These are phyloP conservation scores for Archilochus colubris DNA, from an alignment of 2,113 vertebrate genomes.

Conservation along the genomic window DNA sequence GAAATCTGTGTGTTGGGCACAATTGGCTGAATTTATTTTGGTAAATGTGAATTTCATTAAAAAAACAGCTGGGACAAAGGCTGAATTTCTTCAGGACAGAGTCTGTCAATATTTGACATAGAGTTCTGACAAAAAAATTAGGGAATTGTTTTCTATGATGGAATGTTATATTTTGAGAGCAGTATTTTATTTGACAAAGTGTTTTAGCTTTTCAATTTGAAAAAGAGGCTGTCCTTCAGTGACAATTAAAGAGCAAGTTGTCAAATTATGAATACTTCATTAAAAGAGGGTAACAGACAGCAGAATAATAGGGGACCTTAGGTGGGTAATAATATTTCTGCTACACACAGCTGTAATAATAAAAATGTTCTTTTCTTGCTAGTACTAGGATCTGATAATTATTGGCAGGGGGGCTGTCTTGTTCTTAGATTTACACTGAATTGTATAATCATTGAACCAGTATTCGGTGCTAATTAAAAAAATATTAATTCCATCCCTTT, in stretches of 20 bases:
- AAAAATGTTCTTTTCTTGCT: not conserved
- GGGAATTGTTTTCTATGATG: not conserved
- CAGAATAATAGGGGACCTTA: not conserved
- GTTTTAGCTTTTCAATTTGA: not conserved
- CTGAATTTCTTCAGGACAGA: not conserved
- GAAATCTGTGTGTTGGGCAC: not conserved
- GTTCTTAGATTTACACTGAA: not conserved
- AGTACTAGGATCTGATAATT: not conserved
- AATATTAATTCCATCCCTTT: not conserved
- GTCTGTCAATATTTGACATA: not conserved
- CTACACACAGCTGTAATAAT: not conserved
- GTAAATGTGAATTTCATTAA: not conserved
- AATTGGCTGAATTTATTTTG: not conserved
- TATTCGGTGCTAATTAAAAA: not conserved
- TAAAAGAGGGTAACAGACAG: not conserved
- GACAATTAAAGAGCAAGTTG: not conserved
- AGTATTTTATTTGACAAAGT: not conserved
- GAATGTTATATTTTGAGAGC: not conserved
- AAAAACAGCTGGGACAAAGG: not conserved
- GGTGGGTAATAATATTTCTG: not conserved
- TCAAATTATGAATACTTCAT: not conserved
- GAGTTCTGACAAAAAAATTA: not conserved
- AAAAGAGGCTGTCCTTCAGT: not conserved
- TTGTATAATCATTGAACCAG: not conserved
- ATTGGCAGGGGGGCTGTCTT: not conserved